phyloP scores from a whole-genome alignment of 1,140 invertebrate species.

The Lordiphosa collinella region DNA sequence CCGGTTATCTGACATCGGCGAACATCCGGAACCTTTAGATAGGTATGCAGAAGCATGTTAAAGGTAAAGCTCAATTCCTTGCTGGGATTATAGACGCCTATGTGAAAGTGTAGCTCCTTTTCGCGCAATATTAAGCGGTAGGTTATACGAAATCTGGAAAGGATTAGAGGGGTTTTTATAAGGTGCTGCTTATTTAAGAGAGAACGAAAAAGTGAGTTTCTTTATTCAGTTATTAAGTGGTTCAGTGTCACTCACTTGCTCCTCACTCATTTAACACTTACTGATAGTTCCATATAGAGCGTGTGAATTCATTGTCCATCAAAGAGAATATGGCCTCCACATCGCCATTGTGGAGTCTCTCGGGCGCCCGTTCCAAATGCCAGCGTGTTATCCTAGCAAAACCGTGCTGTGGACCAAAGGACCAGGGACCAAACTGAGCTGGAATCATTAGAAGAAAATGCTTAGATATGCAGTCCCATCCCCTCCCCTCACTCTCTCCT shows the following conservation, averaged over 20 bases:
- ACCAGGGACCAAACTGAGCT: slow-evolving; percentile 97
- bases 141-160: slow-evolving; percentile 87
- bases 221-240: too few relatives aligned
- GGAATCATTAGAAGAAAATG: slow-evolving; percentile 19
- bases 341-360: slow-evolving; percentile 91
- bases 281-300: slow-evolving; percentile 96
- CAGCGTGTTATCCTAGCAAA: slow-evolving; percentile 95
- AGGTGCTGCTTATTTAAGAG: too few relatives aligned
- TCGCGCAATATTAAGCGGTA: slow-evolving; percentile 93
- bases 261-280: too few relatives aligned
- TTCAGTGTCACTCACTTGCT: too few relatives aligned
- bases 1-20: slow-evolving; percentile 93
- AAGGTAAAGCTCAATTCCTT: slow-evolving; percentile 95
- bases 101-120: slow-evolving; percentile 95
- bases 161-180: too few relatives aligned
- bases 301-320: slow-evolving; percentile 94
- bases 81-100: slow-evolving; percentile 94
- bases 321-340: slow-evolving; percentile 94
- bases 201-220: too few relatives aligned
- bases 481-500: background rate
- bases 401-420: slow-evolving; percentile 95
- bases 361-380: slow-evolving; percentile 92
- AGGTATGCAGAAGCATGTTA: slow-evolving; percentile 95
- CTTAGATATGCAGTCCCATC: background rate
- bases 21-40: slow-evolving; percentile 97